Evolutionary conservation across 1,140 invertebrate species (phyloP).

Genomic region (Danaus melanippus): DNA sequence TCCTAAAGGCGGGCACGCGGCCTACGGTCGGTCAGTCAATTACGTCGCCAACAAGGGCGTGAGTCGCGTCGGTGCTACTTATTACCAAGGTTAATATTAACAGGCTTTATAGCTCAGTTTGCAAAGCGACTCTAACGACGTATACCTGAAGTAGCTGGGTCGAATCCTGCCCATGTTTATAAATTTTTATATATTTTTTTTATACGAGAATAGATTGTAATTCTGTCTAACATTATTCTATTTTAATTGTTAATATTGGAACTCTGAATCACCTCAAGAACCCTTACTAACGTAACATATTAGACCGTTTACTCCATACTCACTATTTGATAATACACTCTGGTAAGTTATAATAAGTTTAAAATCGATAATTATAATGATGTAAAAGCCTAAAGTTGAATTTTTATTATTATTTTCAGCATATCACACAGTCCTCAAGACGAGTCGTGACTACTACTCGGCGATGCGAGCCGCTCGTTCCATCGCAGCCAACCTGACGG

Average conservation of each 20-base stretch:
- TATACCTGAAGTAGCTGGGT: too few species aligned
- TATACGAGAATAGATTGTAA: too few species aligned
- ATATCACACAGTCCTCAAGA: constrained; percentile 95
- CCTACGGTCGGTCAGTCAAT: constrained; percentile 82
- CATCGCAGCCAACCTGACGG: constrained; percentile 87
- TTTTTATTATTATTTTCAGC: constrained; percentile 71
- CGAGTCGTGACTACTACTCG: constrained; percentile 92
- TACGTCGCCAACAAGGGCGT: constrained; percentile 59
- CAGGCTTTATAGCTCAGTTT: not conserved
- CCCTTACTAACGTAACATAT: too few species aligned
- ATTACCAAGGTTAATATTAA: constrained; percentile 80
- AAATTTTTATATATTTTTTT: too few species aligned
- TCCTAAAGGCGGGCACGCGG: constrained; percentile 90
- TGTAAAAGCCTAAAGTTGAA: too few species aligned
- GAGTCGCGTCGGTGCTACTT: constrained; percentile 78
- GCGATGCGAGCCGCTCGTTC: constrained; percentile 86
- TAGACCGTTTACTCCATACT: too few species aligned
- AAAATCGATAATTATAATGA: not conserved
- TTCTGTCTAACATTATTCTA: too few species aligned
- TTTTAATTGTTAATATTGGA: too few species aligned
- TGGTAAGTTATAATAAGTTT: not conserved
- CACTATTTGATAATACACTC: too few species aligned
- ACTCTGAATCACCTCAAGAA: too few species aligned
- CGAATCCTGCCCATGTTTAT: too few species aligned
- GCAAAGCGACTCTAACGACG: too few species aligned